Conservation (phyloP, 2,797 vertebrate species). For the Taenioides sp. region DNA sequence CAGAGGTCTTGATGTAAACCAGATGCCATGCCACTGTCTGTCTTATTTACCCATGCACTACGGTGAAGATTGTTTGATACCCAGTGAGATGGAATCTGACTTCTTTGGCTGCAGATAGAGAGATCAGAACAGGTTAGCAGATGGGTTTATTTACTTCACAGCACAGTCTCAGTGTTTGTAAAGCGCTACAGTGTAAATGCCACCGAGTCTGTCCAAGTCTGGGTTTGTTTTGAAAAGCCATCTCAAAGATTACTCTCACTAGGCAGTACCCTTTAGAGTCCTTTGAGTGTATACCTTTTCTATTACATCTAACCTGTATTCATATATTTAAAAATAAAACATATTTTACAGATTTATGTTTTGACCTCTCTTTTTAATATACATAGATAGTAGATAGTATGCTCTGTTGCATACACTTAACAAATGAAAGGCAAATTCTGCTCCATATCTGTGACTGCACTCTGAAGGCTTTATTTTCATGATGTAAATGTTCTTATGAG, state of each 20-base stretch:
- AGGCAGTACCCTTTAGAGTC: conserved; percentile 3
- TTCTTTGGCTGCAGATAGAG: conserved; percentile 37
- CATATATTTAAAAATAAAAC: conserved; percentile 18
- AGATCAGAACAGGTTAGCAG: conserved; percentile 37
- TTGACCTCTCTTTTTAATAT: too few species aligned
- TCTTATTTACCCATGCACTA: conserved; percentile 39
- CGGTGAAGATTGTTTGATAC: conserved; percentile 57
- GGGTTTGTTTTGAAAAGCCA: conserved; percentile 16
- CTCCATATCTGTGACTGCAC: too few species aligned
- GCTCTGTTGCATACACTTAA: too few species aligned
- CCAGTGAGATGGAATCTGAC: conserved; percentile 57
- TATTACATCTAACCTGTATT: not conserved
- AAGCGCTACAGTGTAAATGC: conserved; percentile 28
- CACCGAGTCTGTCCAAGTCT: conserved; percentile 29
- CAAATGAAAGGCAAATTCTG: too few species aligned
- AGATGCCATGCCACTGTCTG: conserved; percentile 31
- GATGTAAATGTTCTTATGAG: too few species aligned
- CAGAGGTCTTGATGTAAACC: conserved; percentile 37
- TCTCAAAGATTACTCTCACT: conserved; percentile 24
- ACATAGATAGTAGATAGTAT: too few species aligned
- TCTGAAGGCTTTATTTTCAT: too few species aligned
- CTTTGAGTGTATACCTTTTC: not conserved
- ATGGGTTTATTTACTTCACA: conserved; percentile 57
- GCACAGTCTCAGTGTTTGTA: conserved; percentile 48
- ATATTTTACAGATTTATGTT: conserved; percentile 28